Evolutionary conservation across 2,113 vertebrate genomes (phyloP), one percentile per base, ranked within the genome.

Genomic region (Atlantisia rogersi): DNA sequence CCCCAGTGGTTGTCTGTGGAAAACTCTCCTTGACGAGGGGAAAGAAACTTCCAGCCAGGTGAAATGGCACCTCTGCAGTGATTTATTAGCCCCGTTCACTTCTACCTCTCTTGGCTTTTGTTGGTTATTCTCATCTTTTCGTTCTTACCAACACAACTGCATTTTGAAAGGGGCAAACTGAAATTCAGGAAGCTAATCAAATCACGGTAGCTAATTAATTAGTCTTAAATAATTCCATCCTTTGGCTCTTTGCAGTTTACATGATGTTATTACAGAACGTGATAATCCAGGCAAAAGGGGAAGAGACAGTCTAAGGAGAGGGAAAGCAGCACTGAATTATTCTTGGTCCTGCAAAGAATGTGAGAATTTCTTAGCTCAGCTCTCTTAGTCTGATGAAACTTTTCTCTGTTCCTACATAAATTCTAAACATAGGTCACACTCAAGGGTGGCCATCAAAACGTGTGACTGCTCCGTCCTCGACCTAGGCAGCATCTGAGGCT

Each of bases 401-500:
- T 83, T 88, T 74, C 64, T 86, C 59, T 32, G 28, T 71, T 75
- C 16, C 65, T 2, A 0, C 6, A 2, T 28, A 58, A 81, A 22
- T 0, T 0, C 20, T 39, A 42, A 85, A 21, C 40, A 25, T 8
- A 29, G n/a, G 71, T 9, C 1, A 0, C 55, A 11, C 25, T 80
- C 63, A 65, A 42, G 22, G 17, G 16, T 68, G 64, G 68, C 50
- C 37, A 25, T 69, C 40, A 13, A 58, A 77, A 14, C 1, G 2
- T 32, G 44, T 29, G 44, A 48, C 32, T 0, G 0, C 74, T 75
- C 22, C 6, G 0, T 21, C 58, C 64, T 0, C 4, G 21, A 56
- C 4, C 2, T 5, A 29, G 62, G 29, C 37, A 63, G 32, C 3
- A 1, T 24, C 65, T 37, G 75, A 73, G 67, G 37, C 67, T 44